A percentile compares a stretch with the other conserved stretches of the same genome.
Conservation (phyloP, 2,888 invertebrate species). For the Cheilosia variabilis region DNA sequence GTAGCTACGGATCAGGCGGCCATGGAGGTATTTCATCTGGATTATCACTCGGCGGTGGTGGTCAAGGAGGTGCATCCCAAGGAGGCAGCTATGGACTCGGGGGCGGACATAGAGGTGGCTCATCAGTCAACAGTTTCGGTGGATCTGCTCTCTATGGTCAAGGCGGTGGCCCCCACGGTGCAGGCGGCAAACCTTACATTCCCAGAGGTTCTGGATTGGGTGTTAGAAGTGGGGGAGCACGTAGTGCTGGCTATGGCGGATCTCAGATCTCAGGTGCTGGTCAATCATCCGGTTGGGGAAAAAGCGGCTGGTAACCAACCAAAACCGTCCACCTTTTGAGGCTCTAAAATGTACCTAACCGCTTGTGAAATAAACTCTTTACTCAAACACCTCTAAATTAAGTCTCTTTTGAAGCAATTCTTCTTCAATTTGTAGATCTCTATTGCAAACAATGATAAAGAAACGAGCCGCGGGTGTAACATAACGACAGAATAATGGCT, state of each 20-base stretch:
- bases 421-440: not conserved
- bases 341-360: constrained; percentile 14
- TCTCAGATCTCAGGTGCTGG: too few species aligned
- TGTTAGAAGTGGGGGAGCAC: constrained; percentile 8
- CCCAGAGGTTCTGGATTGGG: constrained; percentile 36
- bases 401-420: not conserved
- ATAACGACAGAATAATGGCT: constrained; percentile 12
- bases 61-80: not conserved
- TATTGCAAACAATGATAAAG: constrained; percentile 1
- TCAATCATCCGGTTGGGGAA: constrained; percentile 18
- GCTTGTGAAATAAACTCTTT: constrained; percentile 29
- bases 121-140: constrained; percentile 2
- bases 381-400: constrained; percentile 10
- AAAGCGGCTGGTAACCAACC: constrained; percentile 12
- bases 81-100: not conserved
- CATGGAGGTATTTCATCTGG: not conserved
- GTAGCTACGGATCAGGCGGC: not conserved
- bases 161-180: constrained; percentile 6
- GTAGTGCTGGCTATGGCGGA: constrained; percentile 3
- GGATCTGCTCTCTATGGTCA: constrained; percentile 34
- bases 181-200: not conserved
- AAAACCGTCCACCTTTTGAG: not conserved
- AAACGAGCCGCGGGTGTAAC: not conserved
- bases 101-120: constrained; percentile 7
- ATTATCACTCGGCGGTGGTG: not conserved